These are phyloP conservation scores for Diabrotica virgifera DNA, from an alignment of 1,140 invertebrate species.

Conservation along the genomic window DNA sequence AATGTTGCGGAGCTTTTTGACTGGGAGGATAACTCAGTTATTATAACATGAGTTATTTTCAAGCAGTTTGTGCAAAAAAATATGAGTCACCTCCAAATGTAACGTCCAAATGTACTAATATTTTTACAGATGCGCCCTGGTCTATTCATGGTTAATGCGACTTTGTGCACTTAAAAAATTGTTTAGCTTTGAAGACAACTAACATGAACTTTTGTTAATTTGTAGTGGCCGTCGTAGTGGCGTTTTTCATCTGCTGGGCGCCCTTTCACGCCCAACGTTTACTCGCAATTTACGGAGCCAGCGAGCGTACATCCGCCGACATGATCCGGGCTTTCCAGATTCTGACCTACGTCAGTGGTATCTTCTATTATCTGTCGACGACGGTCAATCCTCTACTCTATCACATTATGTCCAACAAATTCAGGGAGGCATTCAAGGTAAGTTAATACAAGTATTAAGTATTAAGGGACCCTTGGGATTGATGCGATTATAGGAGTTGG, in stretches of 20 bases:
- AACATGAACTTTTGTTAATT: slow-evolving; percentile 27
- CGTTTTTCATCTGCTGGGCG: slow-evolving; percentile 93
- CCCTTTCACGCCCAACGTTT: slow-evolving; percentile 88
- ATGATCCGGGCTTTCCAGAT: slow-evolving; percentile 54
- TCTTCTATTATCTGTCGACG: slow-evolving; percentile 70
- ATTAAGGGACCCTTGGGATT: background rate
- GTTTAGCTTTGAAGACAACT: too few relatives aligned
- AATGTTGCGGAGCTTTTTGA: too few relatives aligned
- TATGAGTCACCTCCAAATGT: too few relatives aligned
- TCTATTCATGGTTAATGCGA: too few relatives aligned
- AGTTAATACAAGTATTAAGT: slow-evolving; percentile 23
- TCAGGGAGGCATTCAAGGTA: slow-evolving; percentile 79
- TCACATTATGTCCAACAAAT: slow-evolving; percentile 85
- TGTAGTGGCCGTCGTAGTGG: slow-evolving; percentile 87
- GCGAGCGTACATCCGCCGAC: slow-evolving; percentile 25
- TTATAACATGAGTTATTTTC: too few relatives aligned
- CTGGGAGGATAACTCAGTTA: too few relatives aligned
- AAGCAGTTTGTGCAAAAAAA: too few relatives aligned
- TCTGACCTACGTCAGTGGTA: slow-evolving; percentile 66
- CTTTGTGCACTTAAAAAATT: too few relatives aligned
- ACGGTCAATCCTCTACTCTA: slow-evolving; percentile 82
- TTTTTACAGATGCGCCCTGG: too few relatives aligned
- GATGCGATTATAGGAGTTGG: too few relatives aligned
- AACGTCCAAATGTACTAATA: too few relatives aligned
- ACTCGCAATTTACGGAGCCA: slow-evolving; percentile 56